Evolutionary conservation across 2,113 vertebrate genomes (phyloP).

Genomic region (Notothenia rossii): DNA sequence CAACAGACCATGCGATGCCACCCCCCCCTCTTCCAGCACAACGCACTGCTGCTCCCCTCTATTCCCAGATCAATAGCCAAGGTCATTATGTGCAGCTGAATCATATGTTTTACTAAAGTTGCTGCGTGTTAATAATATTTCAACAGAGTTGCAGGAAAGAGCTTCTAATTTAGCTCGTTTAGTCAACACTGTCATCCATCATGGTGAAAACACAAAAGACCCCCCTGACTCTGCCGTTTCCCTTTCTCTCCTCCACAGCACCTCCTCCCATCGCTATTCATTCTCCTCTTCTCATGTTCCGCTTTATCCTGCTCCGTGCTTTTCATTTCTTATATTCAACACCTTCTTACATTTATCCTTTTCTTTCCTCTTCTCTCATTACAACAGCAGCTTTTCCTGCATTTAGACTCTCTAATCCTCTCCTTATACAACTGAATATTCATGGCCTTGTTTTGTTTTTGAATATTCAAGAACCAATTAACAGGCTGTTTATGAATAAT

Average conservation of each 20-base stretch:
- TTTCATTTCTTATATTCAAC: background rate
- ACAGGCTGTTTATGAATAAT: constrained; percentile 74
- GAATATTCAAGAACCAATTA: constrained; percentile 81
- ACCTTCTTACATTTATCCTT: background rate
- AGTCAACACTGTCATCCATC: constrained; percentile 80
- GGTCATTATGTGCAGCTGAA: constrained; percentile 79
- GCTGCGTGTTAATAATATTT: constrained; percentile 81
- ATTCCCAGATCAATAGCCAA: constrained; percentile 76
- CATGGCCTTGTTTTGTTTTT: constrained; percentile 74
- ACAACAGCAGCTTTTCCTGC: constrained; percentile 57
- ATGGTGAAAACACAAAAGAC: constrained; percentile 75
- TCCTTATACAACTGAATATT: constrained; percentile 74
- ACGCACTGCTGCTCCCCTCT: constrained; percentile 38
- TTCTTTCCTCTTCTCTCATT: constrained; percentile 55
- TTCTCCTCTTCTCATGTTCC: constrained; percentile 1
- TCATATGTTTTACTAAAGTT: constrained; percentile 79
- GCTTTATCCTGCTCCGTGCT: background rate
- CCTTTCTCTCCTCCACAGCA: constrained; percentile 24
- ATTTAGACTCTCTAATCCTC: constrained; percentile 70
- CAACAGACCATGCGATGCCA: constrained; percentile 48
- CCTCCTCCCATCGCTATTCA: constrained; percentile 31
- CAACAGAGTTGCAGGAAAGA: constrained; percentile 79
- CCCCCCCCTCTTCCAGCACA: constrained; percentile 28
- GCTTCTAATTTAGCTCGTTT: constrained; percentile 78
- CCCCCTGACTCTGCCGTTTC: constrained; percentile 61